phyloP scores from a whole-genome alignment of 2,113 vertebrate species.

The Herpetotheres cachinnans region DNA sequence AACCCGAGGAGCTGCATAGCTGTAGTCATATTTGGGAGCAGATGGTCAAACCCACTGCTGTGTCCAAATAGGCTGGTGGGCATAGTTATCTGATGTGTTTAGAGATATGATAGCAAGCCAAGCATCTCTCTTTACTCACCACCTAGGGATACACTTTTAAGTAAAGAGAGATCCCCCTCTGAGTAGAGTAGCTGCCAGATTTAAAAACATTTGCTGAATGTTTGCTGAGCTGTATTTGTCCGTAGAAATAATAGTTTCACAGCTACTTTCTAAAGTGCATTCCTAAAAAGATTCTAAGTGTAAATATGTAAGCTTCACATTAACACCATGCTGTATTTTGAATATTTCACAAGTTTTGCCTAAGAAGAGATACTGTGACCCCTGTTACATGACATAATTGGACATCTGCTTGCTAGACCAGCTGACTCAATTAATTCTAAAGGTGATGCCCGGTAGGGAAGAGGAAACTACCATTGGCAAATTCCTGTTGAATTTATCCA shows the following conservation, averaged over 20 bases:
- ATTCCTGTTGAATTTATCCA: constrained; percentile 2
- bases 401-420: background rate
- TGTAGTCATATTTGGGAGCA: constrained; percentile 71
- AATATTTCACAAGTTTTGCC: constrained; percentile 3
- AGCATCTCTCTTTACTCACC: constrained; percentile 59
- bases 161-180: constrained; percentile 48
- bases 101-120: constrained; percentile 62
- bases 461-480: background rate
- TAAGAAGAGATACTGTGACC: background rate
- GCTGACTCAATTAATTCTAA: constrained; percentile 29
- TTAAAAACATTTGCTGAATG: constrained; percentile 37
- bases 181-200: constrained; percentile 11
- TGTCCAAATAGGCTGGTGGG: constrained; percentile 74
- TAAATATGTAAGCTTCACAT: constrained; percentile 12
- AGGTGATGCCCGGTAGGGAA: background rate
- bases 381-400: background rate
- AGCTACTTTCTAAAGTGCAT: background rate
- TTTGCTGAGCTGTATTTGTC: constrained; percentile 19
- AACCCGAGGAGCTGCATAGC: constrained; percentile 45
- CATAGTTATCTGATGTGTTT: constrained; percentile 70
- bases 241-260: background rate
- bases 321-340: background rate
- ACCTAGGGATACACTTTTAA: constrained; percentile 58
- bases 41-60: constrained; percentile 75
- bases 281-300: background rate